Base-by-base conservation (phyloP, 1,140 invertebrate genomes). In the Procambarus clarkii region DNA sequence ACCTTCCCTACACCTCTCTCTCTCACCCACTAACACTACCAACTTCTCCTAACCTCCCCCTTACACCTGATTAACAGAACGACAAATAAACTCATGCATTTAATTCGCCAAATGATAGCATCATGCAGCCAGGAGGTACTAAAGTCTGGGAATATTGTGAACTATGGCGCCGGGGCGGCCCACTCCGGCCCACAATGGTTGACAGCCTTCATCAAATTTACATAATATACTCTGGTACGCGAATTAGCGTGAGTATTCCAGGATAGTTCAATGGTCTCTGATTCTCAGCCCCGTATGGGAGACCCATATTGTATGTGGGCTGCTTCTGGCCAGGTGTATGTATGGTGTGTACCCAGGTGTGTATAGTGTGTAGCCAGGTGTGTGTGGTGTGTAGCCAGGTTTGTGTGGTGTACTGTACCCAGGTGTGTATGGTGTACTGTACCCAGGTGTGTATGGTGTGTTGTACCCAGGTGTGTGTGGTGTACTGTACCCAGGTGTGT, bases 141-240 rank as follows among this genome's bases (percentile, higher is more conserved):
- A 4, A 64, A 54, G 50, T 8, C 50, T 54, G 50, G 50, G 8
- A 54, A 13, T 34, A 34, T 34, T 34, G 13, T 13, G 50, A 8
- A 54, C 50, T 13, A 9, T 1, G 50, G n/a, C 80, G 13, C 80
- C 48, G 50, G 0, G 50, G 8, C 50, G 50, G 8, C 74, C 21
- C 84, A 45, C 74, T 5, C 46, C 4, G 13, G 1, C 44, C 71
- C 69, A 77, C 84, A 86, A 86, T 77, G 50, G 46, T 24, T 77
- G 74, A 86, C 84, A 86, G 76, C 48, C 84, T 86, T 86, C 84
- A 86, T 86, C 84, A 86, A 77, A 86, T 86, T 54, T 86, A 86
- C 84, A 86, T 86, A 86, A 86, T 86, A 78, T 77, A 77, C 69
- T 58, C 69, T 86, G 34, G 50, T 60, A 86, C 84, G 84, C 71